Conservation (phyloP, 1,140 invertebrate species). For the Bicyclus anynana region DNA sequence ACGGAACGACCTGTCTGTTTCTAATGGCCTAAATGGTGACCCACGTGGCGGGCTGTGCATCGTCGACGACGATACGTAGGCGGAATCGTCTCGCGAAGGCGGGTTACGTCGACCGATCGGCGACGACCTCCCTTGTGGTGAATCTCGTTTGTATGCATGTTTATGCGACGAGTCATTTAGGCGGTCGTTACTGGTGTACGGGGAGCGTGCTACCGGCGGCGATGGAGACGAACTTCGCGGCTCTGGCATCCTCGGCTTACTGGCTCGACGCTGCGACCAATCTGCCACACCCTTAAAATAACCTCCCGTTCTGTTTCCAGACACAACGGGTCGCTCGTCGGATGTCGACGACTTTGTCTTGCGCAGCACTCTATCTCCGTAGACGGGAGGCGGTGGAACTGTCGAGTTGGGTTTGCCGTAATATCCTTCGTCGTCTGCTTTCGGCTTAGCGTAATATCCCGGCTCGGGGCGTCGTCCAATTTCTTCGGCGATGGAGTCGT, state of each 20-base stretch:
- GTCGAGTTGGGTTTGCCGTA: constrained; percentile 61
- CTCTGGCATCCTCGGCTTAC: constrained; percentile 67
- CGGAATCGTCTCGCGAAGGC: constrained; percentile 75
- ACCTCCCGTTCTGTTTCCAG: constrained; percentile 65
- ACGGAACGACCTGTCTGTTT: constrained; percentile 61
- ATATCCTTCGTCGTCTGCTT: constrained; percentile 70
- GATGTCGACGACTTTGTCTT: constrained; percentile 68
- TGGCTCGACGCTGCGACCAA: constrained; percentile 83
- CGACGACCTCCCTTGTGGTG: constrained; percentile 63
- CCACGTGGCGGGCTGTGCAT: constrained; percentile 74
- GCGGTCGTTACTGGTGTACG: constrained; percentile 70
- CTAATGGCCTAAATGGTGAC: constrained; percentile 68
- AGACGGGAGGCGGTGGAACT: constrained; percentile 56
- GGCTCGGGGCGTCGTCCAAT: constrained; percentile 79
- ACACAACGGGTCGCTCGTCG: constrained; percentile 57
- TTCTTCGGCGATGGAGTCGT: constrained; percentile 78
- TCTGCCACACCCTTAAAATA: constrained; percentile 86
- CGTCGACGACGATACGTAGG: constrained; percentile 77
- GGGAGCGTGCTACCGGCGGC: constrained; percentile 67
- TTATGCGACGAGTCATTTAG: constrained; percentile 71
- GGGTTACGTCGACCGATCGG: constrained; percentile 70
- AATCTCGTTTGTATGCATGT: constrained; percentile 68
- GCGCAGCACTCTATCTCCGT: constrained; percentile 56
- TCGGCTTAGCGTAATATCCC: constrained; percentile 86
- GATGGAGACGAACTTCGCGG: constrained; percentile 69